Percentiles rank a stretch among this genome's conserved stretches.
phyloP scores from a whole-genome alignment of 1,140 invertebrate genomes.

The Schlechtendalia chinensis region DNA sequence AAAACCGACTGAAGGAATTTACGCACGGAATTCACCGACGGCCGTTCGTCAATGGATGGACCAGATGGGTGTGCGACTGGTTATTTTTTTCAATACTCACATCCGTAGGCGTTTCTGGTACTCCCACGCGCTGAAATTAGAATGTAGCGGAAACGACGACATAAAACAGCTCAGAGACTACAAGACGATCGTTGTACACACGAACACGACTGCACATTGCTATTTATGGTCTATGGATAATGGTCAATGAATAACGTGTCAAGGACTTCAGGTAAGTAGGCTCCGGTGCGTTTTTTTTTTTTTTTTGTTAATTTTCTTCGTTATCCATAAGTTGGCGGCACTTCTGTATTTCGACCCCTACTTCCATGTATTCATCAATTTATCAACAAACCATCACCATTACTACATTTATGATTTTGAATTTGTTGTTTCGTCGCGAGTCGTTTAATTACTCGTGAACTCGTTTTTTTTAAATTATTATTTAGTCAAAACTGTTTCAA shows the following conservation, averaged over 20 bases:
- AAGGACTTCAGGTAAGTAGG: slow-evolving; percentile 14
- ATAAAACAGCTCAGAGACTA: not conserved
- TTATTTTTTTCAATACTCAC: slow-evolving; percentile 27
- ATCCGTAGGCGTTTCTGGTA: slow-evolving; percentile 33
- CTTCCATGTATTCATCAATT: not conserved
- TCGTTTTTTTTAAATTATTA: no score
- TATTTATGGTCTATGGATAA: slow-evolving; percentile 48
- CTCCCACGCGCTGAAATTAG: slow-evolving; percentile 24
- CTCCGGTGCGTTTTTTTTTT: not conserved
- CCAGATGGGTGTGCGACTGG: not conserved
- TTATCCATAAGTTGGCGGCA: slow-evolving; percentile 22
- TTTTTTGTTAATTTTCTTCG: not conserved
- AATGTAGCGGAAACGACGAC: not conserved
- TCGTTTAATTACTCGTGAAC: no score
- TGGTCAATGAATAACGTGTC: slow-evolving; percentile 42
- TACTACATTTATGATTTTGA: no score
- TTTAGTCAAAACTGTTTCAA: no score
- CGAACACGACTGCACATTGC: slow-evolving; percentile 32
- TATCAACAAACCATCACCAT: not conserved
- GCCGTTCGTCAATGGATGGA: not conserved
- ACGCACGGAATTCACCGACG: not conserved
- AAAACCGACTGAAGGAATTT: not conserved
- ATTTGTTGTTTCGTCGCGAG: no score
- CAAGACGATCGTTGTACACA: not conserved
- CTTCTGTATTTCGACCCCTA: not conserved